phyloP scores from a whole-genome alignment of 2,113 vertebrate genomes.

The Semnornis frantzii region DNA sequence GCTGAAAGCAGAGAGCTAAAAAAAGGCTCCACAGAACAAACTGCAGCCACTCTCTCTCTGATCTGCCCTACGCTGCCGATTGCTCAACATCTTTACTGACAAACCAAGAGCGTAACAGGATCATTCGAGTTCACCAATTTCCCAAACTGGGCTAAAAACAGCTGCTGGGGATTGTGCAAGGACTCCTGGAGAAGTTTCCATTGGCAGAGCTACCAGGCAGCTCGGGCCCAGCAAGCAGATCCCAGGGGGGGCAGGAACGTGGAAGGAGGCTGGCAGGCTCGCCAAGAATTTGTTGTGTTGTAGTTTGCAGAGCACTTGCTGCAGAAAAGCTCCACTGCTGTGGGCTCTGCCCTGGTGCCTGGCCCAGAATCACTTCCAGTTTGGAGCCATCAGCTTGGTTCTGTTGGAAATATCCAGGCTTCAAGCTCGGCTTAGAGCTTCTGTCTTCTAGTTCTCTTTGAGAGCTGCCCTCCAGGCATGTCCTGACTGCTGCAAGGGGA shows the following conservation, averaged over 20 bases:
- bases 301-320: background rate
- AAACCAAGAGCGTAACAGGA: slow-evolving; percentile 60
- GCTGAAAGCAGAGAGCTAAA: slow-evolving; percentile 25
- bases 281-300: background rate
- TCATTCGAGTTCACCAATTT: slow-evolving; percentile 80
- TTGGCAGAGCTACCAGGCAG: slow-evolving; percentile 52
- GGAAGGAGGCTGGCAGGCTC: slow-evolving; percentile 8
- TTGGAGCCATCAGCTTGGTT: background rate
- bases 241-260: background rate
- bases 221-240: slow-evolving; percentile 12
- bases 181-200: slow-evolving; percentile 76
- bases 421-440: background rate
- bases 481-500: background rate
- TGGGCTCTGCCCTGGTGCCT: background rate
- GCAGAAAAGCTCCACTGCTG: background rate
- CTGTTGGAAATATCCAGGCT: background rate
- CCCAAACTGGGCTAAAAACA: slow-evolving; percentile 79
- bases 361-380: background rate
- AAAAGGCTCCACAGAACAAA: slow-evolving; percentile 23
- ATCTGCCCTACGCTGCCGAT: slow-evolving; percentile 46
- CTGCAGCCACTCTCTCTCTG: slow-evolving; percentile 33
- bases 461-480: background rate
- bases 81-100: slow-evolving; percentile 76
- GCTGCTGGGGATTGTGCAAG: slow-evolving; percentile 76
- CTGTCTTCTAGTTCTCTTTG: background rate